Evolutionary conservation across 2,888 invertebrate genomes (phyloP).

Genomic region (Magallana nippona): DNA sequence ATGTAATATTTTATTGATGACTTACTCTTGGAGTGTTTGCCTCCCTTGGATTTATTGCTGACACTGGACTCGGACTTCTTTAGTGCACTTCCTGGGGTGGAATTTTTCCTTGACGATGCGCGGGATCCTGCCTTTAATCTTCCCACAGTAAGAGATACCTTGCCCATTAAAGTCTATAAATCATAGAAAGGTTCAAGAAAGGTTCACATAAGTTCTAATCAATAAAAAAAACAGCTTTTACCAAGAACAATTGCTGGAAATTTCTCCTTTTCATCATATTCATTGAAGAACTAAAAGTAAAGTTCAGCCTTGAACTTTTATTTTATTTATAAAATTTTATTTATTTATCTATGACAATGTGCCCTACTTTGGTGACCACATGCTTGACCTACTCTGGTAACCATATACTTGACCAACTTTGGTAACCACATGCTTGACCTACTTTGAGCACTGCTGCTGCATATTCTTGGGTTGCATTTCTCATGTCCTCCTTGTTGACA

Average conservation of each 20-base stretch:
- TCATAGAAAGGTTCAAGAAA: too few species aligned
- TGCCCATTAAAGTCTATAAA: constrained; percentile 87
- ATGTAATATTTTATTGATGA: constrained; percentile 7
- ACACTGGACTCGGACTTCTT: constrained; percentile 77
- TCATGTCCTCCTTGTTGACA: constrained; percentile 91
- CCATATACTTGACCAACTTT: background rate
- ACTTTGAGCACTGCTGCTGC: constrained; percentile 93
- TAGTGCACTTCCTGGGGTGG: constrained; percentile 69
- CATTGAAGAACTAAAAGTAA: too few species aligned
- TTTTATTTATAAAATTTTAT: too few species aligned
- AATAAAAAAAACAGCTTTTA: too few species aligned
- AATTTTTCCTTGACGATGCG: constrained; percentile 75
- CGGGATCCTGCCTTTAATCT: constrained; percentile 87
- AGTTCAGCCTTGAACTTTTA: too few species aligned
- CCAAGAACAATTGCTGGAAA: too few species aligned
- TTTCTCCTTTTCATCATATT: too few species aligned
- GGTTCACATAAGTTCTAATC: too few species aligned
- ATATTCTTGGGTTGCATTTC: constrained; percentile 85
- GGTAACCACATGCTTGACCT: background rate
- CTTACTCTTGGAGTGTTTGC: constrained; percentile 77
- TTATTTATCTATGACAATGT: too few species aligned
- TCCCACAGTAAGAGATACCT: constrained; percentile 90
- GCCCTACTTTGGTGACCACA: too few species aligned
- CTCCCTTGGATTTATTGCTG: constrained; percentile 73
- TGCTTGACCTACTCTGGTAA: too few species aligned